A percentile compares a stretch with the other conserved stretches of the same genome.
Evolutionary conservation across 2,888 invertebrate genomes (phyloP).

Genomic region (Andrena camellia): DNA sequence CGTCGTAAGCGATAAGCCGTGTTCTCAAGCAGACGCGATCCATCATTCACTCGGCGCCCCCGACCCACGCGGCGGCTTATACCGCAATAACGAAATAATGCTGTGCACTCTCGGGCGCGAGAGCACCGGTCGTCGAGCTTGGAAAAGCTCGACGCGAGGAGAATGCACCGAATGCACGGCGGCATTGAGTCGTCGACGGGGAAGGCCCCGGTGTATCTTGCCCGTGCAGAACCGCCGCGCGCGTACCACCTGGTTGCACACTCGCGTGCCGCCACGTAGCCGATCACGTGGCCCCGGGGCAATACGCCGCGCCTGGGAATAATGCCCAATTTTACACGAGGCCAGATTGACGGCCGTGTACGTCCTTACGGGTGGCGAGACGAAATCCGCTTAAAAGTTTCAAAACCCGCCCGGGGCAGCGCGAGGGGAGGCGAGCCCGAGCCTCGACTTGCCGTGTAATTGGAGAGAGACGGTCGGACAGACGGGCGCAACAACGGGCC

Average conservation of each 20-base stretch:
- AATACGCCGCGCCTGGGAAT: slow-evolving; percentile 41
- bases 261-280: slow-evolving; percentile 64
- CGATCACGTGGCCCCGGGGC: slow-evolving; percentile 25
- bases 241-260: slow-evolving; percentile 56
- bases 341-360: slow-evolving; percentile 62
- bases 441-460: slow-evolving; percentile 11
- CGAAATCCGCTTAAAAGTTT: slow-evolving; percentile 75
- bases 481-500: slow-evolving; percentile 4
- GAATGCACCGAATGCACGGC: slow-evolving; percentile 20
- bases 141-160: slow-evolving; percentile 1
- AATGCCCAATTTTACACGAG: slow-evolving; percentile 70
- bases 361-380: slow-evolving; percentile 51
- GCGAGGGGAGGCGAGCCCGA: slow-evolving; percentile 19
- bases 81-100: slow-evolving; percentile 55
- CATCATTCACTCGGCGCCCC: slow-evolving; percentile 39
- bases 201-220: slow-evolving; percentile 19
- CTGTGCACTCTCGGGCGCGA: slow-evolving; percentile 40
- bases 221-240: slow-evolving; percentile 19
- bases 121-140: slow-evolving; percentile 18
- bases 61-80: slow-evolving; percentile 17
- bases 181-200: slow-evolving; percentile 52
- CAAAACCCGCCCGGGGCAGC: slow-evolving; percentile 65
- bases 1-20: slow-evolving; percentile 20
- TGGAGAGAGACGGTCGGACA: slow-evolving; percentile 12
- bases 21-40: slow-evolving; percentile 33